phyloP scores from a whole-genome alignment of 2,888 invertebrate genomes.

The Heliconius hortense region DNA sequence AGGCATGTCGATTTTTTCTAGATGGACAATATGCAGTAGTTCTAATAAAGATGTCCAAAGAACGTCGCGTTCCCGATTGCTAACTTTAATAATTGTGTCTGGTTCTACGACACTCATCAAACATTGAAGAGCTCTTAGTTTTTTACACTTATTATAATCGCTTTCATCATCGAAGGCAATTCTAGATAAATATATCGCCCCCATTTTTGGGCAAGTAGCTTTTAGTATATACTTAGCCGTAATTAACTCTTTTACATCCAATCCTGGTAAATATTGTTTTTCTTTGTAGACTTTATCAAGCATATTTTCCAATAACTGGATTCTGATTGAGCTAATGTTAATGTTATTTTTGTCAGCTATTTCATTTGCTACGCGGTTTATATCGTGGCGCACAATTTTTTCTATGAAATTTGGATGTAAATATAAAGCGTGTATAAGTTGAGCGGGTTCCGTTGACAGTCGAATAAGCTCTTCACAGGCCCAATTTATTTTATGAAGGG shows the following conservation, averaged over 20 bases:
- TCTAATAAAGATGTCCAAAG: constrained; percentile 73
- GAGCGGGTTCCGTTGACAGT: constrained; percentile 71
- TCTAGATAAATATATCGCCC: constrained; percentile 75
- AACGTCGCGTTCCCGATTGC: constrained; percentile 66
- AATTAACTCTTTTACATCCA: constrained; percentile 66
- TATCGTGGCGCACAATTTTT: constrained; percentile 69
- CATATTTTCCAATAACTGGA: constrained; percentile 75
- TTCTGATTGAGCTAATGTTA: constrained; percentile 73
- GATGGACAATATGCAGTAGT: constrained; percentile 65
- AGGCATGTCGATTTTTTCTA: constrained; percentile 75
- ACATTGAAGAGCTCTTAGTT: constrained; percentile 76
- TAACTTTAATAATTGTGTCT: constrained; percentile 73
- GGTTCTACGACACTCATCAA: constrained; percentile 74
- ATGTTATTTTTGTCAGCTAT: constrained; percentile 77
- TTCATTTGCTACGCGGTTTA: constrained; percentile 75
- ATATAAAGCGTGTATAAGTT: constrained; percentile 74
- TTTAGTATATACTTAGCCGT: constrained; percentile 77
- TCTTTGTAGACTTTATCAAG: constrained; percentile 61
- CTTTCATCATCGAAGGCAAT: constrained; percentile 76
- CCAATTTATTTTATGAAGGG: constrained; percentile 75
- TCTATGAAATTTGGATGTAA: constrained; percentile 70
- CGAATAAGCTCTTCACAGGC: constrained; percentile 73
- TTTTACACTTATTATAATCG: constrained; percentile 73
- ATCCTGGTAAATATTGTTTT: constrained; percentile 54
- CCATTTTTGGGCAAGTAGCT: constrained; percentile 79